Conservation (phyloP, 2,888 invertebrate species). For the Tiliacea citrago region DNA sequence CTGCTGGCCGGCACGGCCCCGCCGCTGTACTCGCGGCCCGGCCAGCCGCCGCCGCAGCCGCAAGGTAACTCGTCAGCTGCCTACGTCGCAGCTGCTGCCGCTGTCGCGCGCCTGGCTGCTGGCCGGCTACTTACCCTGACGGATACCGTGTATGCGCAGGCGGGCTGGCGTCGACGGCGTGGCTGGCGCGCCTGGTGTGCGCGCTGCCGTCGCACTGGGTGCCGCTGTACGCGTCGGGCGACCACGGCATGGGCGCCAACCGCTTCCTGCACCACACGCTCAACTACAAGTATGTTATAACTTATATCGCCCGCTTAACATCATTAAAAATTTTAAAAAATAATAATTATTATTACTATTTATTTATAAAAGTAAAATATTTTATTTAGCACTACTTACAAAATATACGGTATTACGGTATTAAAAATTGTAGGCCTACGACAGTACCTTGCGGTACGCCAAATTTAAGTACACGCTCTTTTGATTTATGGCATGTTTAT, state of each 20-base stretch:
- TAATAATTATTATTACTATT: too few species aligned
- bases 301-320: background rate
- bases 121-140: too few species aligned
- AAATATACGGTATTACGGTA: background rate
- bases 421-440: background rate
- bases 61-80: conserved; percentile 41
- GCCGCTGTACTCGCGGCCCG: conserved; percentile 85
- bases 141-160: too few species aligned
- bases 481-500: background rate
- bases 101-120: conserved; percentile 93
- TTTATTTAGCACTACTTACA: background rate
- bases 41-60: conserved; percentile 76
- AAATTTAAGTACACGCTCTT: background rate
- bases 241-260: conserved; percentile 97
- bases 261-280: conserved; percentile 97
- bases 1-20: conserved; percentile 92
- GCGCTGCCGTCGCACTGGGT: conserved; percentile 96
- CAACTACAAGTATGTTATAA: conserved; percentile 89
- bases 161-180: conserved; percentile 88
- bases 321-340: too few species aligned
- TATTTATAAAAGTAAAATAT: background rate
- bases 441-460: background rate
- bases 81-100: too few species aligned
- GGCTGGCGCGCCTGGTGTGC: conserved; percentile 92
- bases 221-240: conserved; percentile 95